Base-by-base conservation (phyloP, 2,113 vertebrate species). In the Paralichthys olivaceus region DNA sequence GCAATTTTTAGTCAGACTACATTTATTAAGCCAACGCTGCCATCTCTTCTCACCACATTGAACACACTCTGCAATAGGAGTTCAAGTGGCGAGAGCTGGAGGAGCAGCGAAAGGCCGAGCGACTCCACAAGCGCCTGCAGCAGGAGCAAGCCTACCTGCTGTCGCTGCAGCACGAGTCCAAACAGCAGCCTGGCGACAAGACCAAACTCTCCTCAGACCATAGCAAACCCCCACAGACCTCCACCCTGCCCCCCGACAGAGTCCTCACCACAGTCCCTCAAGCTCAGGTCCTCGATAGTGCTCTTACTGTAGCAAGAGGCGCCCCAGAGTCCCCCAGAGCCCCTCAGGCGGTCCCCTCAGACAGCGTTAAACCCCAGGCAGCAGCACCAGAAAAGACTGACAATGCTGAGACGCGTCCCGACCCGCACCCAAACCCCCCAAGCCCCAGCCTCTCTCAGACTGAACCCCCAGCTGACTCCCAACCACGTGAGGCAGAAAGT, bases 41-140 rank as follows among this genome's bases (percentile, higher is more conserved):
- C 45, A 12, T 34, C 23, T 73, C 43, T 61, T 1, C 45, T 83
- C 56, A 57, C 72, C 69, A 4, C 73, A 60, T 69, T 72, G 66
- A 84, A 84, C 60, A 28, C 60, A 14, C 85, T 92, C 79, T 92
- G 83, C 85, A 65, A 83, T 78, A 98, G 97, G 97, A 98, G 95
- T 98, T 97, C 91, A 97, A 97, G 92, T 98, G 97, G 97, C 93
- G 97, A 67, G 97, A 98, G 94, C 96, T 98, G 86, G 97, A 98
- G 90, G 97, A 99, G 64, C 97, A 98, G 90, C 95, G 97, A 15
- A 96, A 98, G 91, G 96, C 97, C 0, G 97, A 98, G 94, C 94
- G 96, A 55, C 96, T 99, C 72, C 97, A 99, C 85, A 95, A 96
- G 77, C 96, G 97, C 76, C 93, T 99, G 93, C 97, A 98, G 92